These are phyloP conservation scores for Ochropleura leucogaster DNA, from an alignment of 2,888 invertebrate species.

Conservation along the genomic window DNA sequence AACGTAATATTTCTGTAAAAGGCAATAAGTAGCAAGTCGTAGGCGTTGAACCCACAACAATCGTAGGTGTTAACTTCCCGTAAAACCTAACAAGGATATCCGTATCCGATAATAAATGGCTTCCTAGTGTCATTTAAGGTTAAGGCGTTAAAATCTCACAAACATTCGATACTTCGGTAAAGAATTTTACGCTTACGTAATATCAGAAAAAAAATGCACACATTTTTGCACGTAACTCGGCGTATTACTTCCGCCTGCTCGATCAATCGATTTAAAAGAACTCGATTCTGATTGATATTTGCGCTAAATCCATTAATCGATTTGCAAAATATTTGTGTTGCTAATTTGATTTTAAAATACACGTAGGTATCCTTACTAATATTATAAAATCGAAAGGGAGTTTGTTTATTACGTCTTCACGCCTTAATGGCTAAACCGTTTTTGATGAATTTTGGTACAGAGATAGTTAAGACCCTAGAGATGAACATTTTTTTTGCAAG, in stretches of 20 bases:
- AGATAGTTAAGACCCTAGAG: too few relatives aligned
- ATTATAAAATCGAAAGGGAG: too few relatives aligned
- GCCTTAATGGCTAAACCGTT: too few relatives aligned
- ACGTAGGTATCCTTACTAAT: neutral
- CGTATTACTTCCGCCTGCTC: constrained; percentile 26
- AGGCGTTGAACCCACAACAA: neutral
- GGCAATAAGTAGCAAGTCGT: constrained; percentile 17
- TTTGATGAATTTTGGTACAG: too few relatives aligned
- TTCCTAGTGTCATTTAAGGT: constrained; percentile 54
- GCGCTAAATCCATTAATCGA: neutral
- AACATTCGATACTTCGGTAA: constrained; percentile 4
- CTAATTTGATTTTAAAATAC: constrained; percentile 1
- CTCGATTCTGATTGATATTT: constrained; percentile 4
- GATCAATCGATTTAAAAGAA: constrained; percentile 17
- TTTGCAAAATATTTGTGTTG: constrained; percentile 15
- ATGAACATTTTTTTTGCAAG: too few relatives aligned
- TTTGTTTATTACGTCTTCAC: too few relatives aligned
- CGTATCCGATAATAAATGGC: constrained; percentile 53
- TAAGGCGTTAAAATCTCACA: constrained; percentile 9
- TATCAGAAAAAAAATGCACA: neutral
- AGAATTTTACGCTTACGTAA: constrained; percentile 14
- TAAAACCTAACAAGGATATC: constrained; percentile 62
- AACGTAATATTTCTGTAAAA: neutral
- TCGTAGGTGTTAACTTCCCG: constrained; percentile 40
- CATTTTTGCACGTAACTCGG: constrained; percentile 29